Base-by-base conservation (phyloP, 2,797 vertebrate species). In the Dromococcyx pavoninus region DNA sequence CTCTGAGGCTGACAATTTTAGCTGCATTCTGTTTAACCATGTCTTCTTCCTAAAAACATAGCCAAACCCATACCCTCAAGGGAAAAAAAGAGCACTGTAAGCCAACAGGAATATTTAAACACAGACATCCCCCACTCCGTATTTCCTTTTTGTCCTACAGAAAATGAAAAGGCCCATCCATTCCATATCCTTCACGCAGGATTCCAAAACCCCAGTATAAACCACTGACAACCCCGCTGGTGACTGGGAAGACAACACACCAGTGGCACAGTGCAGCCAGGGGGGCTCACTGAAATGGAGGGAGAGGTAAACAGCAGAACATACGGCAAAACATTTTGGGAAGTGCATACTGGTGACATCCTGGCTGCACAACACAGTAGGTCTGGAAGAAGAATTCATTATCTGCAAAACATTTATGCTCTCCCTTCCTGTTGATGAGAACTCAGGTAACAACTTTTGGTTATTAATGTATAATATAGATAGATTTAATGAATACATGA, bases 241-340 rank as follows among this genome's bases (percentile, higher is more conserved):
- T 22, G 66, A 80, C 70, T 27, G 62, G 19, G 46, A 66, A 92
- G 50, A 39, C 37, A 90, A 69, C 86, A 84, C n/a, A 90, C 53
- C 79, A 96, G 73, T 5, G 60, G 70, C 70, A 88, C 0, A 62
- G 70, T 56, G 48, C 30, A 93, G 79, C 58, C 61, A 76, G 79
- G 33, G 80, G 41, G 58, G 79, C 88, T 92, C 80, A 88, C 86
- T 78, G 51, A 81, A 58, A 78, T n/a, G 86, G 77, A 90, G 28
- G 43, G 73, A 95, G 71, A 73, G 64, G 90, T 37, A 73, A 95
- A 94, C 27, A 81, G 89, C 54, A 88, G 73, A 94, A 92, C 79
- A 93, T 78, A 94, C 95, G 90, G 93, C 91, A 91, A 94, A 95
- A 95, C 88, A 93, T 93, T 86, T 96, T 94, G 93, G 91, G 77